Evolutionary conservation across 2,888 invertebrate genomes (phyloP), one percentile per base, ranked within the genome.

Genomic region (Caenorhabditis zanzibari): DNA sequence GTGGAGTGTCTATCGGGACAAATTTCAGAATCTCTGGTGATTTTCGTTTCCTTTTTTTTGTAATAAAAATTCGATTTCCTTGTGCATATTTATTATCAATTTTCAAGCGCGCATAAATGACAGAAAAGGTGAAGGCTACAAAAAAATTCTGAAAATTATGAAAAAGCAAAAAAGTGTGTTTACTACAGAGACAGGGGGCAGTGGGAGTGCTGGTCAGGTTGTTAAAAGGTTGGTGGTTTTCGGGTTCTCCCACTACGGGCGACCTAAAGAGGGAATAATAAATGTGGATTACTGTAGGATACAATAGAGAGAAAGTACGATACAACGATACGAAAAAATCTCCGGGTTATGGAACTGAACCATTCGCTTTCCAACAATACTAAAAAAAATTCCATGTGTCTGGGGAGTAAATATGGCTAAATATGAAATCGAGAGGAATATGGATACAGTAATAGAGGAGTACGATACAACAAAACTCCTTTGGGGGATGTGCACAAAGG

Each of bases 281-380:
- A 52, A 24, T 35, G 44, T 16, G n/a, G 54, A 12, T 24, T 38
- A 14, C n/a, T 19, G n/a, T 19, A 49, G 1, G 14, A 54, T 26
- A 54, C 24, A 44, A 26, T 32, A 38, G 22, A 19, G 12, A 52
- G 44, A 32, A 44, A 54, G 54, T 14, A 54, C 41, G n/a, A 66
- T 28, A 24, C 12, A 12, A 19, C 28, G n/a, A 49, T 4, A 64
- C 41, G n/a, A 12, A 19, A 49, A 22, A 49, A 49, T 66, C 66
- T 63, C 35, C 56, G 12, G 38, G 47, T 47, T 4, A 28, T 44
- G 77, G 59, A 77, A 69, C 77, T 71, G 82, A 69, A 82, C 77
- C 82, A 59, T 54, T 73, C 82, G 32, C 73, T 82, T 49, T 82
- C 82, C 82, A 77, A 82, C 82, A 76, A 58, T 66, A 68, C 77